Evolutionary conservation across 2,888 invertebrate genomes (phyloP).

Genomic region (Margaritifera margaritifera): DNA sequence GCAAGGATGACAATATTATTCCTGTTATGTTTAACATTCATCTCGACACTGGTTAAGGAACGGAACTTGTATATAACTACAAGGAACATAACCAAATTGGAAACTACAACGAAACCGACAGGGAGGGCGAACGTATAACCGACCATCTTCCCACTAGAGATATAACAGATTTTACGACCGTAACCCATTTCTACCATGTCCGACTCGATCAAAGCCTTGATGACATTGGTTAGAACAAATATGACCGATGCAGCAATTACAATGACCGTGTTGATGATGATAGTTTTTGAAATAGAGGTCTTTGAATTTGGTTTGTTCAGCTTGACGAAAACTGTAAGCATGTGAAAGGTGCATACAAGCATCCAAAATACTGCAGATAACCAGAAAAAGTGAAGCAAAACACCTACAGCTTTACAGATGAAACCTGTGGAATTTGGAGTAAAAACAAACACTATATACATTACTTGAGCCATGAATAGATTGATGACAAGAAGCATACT

Average conservation of each 20-base stretch:
- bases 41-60: constrained; percentile 4
- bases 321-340: constrained; percentile 10
- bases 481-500: constrained; percentile 18
- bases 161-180: constrained; percentile 19
- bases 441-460: too few relatives aligned
- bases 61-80: constrained; percentile 7
- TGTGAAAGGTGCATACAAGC: constrained; percentile 29
- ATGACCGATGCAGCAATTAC: constrained; percentile 5
- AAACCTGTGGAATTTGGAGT: too few relatives aligned
- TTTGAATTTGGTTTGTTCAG: too few relatives aligned
- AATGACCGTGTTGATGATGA: constrained; percentile 10
- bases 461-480: constrained; percentile 17
- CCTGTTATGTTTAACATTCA: constrained; percentile 20
- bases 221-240: constrained; percentile 16
- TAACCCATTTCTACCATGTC: constrained; percentile 17
- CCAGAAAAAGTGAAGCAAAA: constrained; percentile 29
- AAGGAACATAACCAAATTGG: constrained; percentile 21
- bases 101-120: constrained; percentile 6
- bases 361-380: constrained; percentile 28
- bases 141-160: constrained; percentile 16
- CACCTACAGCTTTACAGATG: constrained; percentile 21
- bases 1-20: constrained; percentile 17
- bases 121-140: constrained; percentile 21
- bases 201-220: constrained; percentile 4
- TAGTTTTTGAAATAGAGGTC: constrained; percentile 5